Conservation (phyloP, 2,113 vertebrate genomes). For the Climacteris rufus region DNA sequence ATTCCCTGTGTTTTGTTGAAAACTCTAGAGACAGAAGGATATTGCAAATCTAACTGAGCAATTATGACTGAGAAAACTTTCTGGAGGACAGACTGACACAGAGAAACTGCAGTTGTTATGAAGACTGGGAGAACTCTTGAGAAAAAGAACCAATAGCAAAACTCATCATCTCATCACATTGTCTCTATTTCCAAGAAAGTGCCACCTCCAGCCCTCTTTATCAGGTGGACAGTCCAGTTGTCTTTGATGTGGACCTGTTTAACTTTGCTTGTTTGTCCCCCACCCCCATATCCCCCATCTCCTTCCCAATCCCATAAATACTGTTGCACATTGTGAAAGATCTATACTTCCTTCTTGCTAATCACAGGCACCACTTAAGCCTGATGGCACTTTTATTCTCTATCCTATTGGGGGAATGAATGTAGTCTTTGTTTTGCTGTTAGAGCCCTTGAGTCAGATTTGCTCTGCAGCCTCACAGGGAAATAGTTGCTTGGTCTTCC, state of each 20-base stretch:
- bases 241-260: not conserved
- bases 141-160: not conserved
- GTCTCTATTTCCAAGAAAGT: not conserved
- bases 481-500: not conserved
- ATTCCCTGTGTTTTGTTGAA: not conserved
- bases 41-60: not conserved
- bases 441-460: not conserved
- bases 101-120: not conserved
- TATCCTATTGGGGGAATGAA: rapidly evolving
- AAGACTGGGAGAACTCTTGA: not conserved
- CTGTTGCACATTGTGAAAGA: not conserved
- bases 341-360: not conserved
- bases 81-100: not conserved
- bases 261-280: not conserved
- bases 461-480: not conserved
- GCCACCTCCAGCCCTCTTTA: not conserved
- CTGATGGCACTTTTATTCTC: not conserved
- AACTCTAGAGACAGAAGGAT: not conserved
- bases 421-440: not conserved
- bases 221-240: not conserved
- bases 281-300: not conserved
- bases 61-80: not conserved
- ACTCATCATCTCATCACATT: not conserved
- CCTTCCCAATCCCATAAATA: not conserved
- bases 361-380: not conserved